Evolutionary conservation across 2,113 vertebrate species (phyloP).

Genomic region (Carassius carassius): DNA sequence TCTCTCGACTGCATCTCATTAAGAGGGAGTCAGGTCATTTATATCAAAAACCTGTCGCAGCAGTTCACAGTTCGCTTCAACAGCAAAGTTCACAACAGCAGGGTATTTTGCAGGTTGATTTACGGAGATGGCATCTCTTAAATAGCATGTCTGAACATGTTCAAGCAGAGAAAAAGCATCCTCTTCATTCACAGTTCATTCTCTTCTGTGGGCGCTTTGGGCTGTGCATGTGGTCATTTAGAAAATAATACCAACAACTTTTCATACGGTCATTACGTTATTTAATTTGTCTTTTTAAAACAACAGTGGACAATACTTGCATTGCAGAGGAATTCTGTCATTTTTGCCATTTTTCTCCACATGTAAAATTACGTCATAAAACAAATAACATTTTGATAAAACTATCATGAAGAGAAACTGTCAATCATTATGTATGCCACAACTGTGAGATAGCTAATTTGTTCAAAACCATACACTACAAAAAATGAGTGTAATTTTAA

Average conservation of each 20-base stretch:
- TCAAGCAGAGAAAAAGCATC: not conserved
- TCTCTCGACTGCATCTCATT: not conserved
- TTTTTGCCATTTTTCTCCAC: not conserved
- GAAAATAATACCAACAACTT: not conserved
- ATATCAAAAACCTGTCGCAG: not conserved
- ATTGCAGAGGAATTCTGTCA: not conserved
- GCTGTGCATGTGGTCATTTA: not conserved
- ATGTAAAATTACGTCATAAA: not conserved
- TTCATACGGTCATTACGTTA: no score
- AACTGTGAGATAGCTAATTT: not conserved
- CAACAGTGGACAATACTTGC: not conserved
- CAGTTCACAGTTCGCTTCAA: not conserved
- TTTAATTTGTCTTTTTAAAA: not conserved
- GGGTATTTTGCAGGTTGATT: not conserved
- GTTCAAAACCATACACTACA: not conserved
- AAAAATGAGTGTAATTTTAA: no score
- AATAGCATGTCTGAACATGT: conserved; percentile 9
- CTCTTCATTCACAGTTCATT: conserved; percentile 1
- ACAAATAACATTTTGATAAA: not conserved
- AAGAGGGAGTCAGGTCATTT: not conserved
- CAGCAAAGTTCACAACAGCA: not conserved
- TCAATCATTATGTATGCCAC: not conserved
- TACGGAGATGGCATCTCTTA: not conserved
- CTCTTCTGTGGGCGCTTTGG: no score
- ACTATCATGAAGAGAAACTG: not conserved